These are phyloP conservation scores for Andrena fulva DNA, from an alignment of 2,888 invertebrate species.

Conservation along the genomic window DNA sequence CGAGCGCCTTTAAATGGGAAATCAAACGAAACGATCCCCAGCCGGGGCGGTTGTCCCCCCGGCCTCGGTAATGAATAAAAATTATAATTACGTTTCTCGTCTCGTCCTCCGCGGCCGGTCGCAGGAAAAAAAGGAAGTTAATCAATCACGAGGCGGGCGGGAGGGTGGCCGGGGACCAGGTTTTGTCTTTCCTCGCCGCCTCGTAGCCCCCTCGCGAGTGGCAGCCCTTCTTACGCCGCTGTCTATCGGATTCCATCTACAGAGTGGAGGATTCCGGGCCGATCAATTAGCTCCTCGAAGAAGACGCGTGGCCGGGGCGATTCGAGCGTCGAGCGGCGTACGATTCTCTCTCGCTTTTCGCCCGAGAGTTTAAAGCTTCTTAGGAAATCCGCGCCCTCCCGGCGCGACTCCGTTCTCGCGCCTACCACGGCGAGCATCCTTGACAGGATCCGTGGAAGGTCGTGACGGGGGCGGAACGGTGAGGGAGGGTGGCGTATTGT, in stretches of 20 bases:
- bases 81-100: constrained; percentile 84
- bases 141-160: constrained; percentile 82
- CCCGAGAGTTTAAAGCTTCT: neutral
- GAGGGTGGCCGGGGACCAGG: constrained; percentile 53
- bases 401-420: too few species aligned
- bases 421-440: neutral
- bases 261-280: constrained; percentile 17
- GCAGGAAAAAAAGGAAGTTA: constrained; percentile 81
- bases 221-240: constrained; percentile 57
- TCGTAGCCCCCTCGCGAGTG: constrained; percentile 43
- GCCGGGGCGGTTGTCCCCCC: constrained; percentile 52
- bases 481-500: constrained; percentile 54
- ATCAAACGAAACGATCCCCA: constrained; percentile 78
- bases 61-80: constrained; percentile 83
- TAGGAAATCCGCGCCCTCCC: neutral
- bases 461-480: constrained; percentile 27
- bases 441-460: neutral
- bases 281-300: constrained; percentile 37
- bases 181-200: constrained; percentile 65
- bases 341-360: neutral
- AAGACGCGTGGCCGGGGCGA: neutral
- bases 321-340: neutral
- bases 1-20: constrained; percentile 81
- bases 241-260: constrained; percentile 48
- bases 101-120: constrained; percentile 64